Base-by-base conservation (phyloP, 2,797 vertebrate species). In the Rhabdophis nuchalis region DNA sequence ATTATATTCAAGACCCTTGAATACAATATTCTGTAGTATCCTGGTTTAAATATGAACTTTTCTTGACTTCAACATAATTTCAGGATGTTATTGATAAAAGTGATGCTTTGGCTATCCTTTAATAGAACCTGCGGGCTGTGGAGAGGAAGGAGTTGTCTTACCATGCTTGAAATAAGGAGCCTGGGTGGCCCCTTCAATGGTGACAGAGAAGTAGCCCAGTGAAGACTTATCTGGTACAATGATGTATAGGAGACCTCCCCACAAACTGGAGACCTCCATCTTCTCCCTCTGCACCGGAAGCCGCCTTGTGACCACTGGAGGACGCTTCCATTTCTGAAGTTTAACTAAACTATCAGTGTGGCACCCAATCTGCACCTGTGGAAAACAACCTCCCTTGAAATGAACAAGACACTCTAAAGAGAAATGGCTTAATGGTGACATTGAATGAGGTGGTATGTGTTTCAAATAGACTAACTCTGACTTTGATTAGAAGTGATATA, bases 181-280 rank as follows among this genome's bases (percentile, higher is more conserved):
- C 27, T 20, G 5, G 92, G 93, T 23, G 98, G 97, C 95, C 1
- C 96, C 94, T 95, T 98, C 93, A 50, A 98, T 94, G 0, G 91
- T 93, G 88, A 97, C 87, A 25, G 97, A 82, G 16, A 94, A 4
- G 3, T 87, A 95, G 0, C 96, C 91, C 54, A 96, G 93, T 2
- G 96, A 92, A 32, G 96, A 96, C 0, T 97, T 94, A 7, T 93
- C 89, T 53, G 98, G 98, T 25, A 97, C 96, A 25, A 97, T 53
- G 23, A 98, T 53, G 93, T 98, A 98, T 77, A 98, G 93, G n/a
- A 98, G 97, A 0, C 97, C 98, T 0, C 97, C 97, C 97, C 97
- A 98, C 2, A 98, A 94, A 94, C 97, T 97, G 90, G 96, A 97
- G 54, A 96, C 29, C 7, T 60, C 23, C 29, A 93, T 53, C 32